Base-by-base conservation (phyloP, 2,113 vertebrate species). In the Numida meleagris region DNA sequence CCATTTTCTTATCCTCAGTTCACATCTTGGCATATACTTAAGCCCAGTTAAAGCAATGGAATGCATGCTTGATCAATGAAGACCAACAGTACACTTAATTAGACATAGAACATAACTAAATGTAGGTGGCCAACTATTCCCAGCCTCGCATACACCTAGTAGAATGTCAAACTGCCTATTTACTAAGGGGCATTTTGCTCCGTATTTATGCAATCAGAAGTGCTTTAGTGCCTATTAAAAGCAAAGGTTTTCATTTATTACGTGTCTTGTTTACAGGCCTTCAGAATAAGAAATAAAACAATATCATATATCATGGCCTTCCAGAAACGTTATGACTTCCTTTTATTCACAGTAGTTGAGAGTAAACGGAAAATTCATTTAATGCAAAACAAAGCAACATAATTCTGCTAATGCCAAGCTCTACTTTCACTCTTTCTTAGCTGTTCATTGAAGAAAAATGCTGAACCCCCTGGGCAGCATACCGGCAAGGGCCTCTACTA, bases 381-480 rank as follows among this genome's bases (percentile, higher is more conserved):
- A 46, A 75, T 0, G 0, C 83, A 71, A 90, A 94, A 96, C 88
- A 95, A 96, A 96, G 94, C 86, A 50, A 57, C 76, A 78, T 67
- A 75, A 68, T 81, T 86, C 73, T 82, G 79, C 66, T 78, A n/a
- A 88, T 59, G 88, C 73, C 86, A 94, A 6, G 73, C 51, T 96
- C 73, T 63, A 86, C 92, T 96, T 96, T 94, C 83, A 90, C 83
- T 93, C 65, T 36, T 82, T 92, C 88, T 74, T 11, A 85, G 82
- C 63, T 34, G 58, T 43, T 88, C 94, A 94, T 94, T 95, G 88
- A 96, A 92, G 83, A 95, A 96, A 77, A 96, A 90, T 8, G 9
- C 21, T 86, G 68, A 86, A 58, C 27, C 14, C 59, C 50, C 34
- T 31, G 61, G 33, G 50, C 34, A 62, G 76, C 34, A 90, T 68